Percentiles rank a stretch among this genome's conserved stretches.
phyloP scores from a whole-genome alignment of 23 tunicate genomes.

The Trididemnum clinides region DNA sequence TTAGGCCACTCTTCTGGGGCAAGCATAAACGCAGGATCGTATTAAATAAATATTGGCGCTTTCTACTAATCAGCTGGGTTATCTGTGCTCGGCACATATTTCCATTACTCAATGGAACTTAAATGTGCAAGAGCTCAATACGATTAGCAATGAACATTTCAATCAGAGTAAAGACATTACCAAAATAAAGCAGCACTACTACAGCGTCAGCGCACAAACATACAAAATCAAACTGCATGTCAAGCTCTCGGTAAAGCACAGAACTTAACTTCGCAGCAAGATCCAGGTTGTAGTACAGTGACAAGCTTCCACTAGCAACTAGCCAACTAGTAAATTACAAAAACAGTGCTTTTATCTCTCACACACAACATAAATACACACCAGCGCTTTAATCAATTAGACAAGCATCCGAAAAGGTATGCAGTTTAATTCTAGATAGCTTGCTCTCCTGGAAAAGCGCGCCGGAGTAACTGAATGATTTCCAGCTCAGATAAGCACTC shows the following conservation, averaged over 20 bases:
- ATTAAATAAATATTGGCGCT: neutral
- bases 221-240: neutral
- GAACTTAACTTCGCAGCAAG: neutral
- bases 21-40: neutral
- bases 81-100: neutral
- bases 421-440: neutral
- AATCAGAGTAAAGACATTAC: constrained; percentile 1
- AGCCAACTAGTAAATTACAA: no score
- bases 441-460: neutral
- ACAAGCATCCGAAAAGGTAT: neutral
- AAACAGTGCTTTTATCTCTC: no score
- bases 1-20: neutral
- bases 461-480: neutral
- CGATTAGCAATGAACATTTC: constrained; percentile 25
- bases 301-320: neutral
- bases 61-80: neutral
- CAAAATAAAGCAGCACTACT: neutral
- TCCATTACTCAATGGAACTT: neutral
- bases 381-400: neutral
- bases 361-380: neutral
- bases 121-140: neutral
- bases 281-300: constrained; percentile 29
- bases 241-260: neutral
- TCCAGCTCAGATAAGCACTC: neutral
- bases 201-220: constrained; percentile 3